Percentiles rank a stretch among this genome's conserved stretches.
Conservation (phyloP, 2,888 invertebrate species). For the Erebia aethiops region DNA sequence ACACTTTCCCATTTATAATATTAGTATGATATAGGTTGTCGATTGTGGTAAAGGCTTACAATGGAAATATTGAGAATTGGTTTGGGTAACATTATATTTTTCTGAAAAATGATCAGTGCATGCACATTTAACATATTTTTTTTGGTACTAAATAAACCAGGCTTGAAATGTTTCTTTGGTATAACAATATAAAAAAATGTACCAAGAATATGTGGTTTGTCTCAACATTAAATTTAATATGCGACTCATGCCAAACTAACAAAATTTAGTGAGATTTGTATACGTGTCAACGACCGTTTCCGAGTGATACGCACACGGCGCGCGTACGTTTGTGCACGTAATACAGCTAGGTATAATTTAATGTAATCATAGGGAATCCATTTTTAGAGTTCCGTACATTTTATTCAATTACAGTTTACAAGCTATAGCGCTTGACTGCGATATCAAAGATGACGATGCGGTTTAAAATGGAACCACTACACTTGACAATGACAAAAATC, state of each 20-base stretch:
- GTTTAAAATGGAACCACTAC: neutral
- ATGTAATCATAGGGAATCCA: constrained; percentile 25
- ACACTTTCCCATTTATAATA: too few species aligned
- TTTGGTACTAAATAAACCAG: too few species aligned
- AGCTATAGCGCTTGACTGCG: neutral
- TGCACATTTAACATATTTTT: too few species aligned
- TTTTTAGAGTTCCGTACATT: neutral
- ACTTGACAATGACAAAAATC: neutral
- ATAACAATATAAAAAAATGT: too few species aligned
- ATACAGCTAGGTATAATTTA: neutral
- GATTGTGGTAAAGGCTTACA: too few species aligned
- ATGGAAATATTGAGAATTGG: too few species aligned
- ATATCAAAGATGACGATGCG: neutral
- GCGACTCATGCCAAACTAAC: constrained; percentile 18
- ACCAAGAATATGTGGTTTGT: too few species aligned
- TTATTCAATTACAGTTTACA: neutral
- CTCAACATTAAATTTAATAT: neutral
- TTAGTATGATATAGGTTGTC: too few species aligned
- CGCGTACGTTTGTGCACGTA: constrained; percentile 35
- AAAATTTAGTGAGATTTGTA: constrained; percentile 32
- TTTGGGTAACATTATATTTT: too few species aligned
- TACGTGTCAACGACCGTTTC: constrained; percentile 56
- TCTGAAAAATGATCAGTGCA: too few species aligned
- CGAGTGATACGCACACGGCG: constrained; percentile 37
- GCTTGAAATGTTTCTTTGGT: too few species aligned